Base-by-base conservation (phyloP, 1,140 invertebrate species). In the Nasonia longicornis region DNA sequence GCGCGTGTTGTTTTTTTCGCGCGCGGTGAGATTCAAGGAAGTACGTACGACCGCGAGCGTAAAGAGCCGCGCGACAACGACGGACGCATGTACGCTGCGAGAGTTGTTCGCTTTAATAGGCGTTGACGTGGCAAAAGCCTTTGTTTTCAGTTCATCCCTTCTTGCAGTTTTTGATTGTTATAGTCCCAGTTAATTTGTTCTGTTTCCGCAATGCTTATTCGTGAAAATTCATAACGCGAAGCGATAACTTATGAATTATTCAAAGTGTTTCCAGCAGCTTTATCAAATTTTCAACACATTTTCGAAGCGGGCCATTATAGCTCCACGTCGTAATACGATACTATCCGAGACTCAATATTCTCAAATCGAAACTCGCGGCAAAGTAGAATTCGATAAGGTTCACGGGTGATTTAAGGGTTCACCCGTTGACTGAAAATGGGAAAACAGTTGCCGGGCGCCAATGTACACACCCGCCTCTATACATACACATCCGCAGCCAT, bases 381-480 rank as follows among this genome's bases (percentile, higher is more conserved):
- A 63, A 74, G 78, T 73, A 26, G 79, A 48, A 74, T 71, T 77
- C 52, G 48, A 81, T 81, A 71, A 80, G 29, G 64, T 70, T 80
- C 45, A 75, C 20, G 79, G 63, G 52, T 80, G 45, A 80, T 80
- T 80, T 80, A 67, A 70, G 69, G 14, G 26, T 76, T 75, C n/a
- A 76, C 10, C 64, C 67, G 67, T 35, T 45, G 69, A 81, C 75
- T 78, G 70, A 73, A 29, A 81, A 72, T 69, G 77, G 69, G 77
- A 79, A 79, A 73, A 66, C 69, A 77, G 80, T 72, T 81, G 69
- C 26, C 38, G 31, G 12, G 29, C 74, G 48, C 42, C 22, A 86
- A 86, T 90, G 90, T 89, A 91, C 90, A 91, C 90, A 90, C 90
- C 22, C 42, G 42, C 35, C 14, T 58, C 20, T 20, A 14, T 63